Conservation (phyloP, 2,888 invertebrate species). For the Athripsodes cinereus region DNA sequence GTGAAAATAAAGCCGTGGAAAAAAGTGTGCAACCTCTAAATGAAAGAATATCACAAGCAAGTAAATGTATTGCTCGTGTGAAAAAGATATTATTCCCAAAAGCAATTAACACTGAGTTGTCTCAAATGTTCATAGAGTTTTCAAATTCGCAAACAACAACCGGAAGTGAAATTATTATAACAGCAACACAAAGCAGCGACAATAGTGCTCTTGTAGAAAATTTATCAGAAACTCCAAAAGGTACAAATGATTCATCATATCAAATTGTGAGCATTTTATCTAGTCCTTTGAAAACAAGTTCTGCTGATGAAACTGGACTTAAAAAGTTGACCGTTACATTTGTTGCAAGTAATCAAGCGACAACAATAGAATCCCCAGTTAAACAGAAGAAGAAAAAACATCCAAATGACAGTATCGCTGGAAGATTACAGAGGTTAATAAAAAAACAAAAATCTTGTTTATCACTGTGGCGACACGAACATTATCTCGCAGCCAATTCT, state of each 20-base stretch:
- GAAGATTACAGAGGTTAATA: slow-evolving; percentile 39
- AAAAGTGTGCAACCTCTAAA: too few species aligned
- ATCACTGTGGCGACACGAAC: slow-evolving; percentile 52
- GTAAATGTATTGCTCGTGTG: neutral
- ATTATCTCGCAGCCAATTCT: slow-evolving; percentile 42
- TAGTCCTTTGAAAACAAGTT: neutral
- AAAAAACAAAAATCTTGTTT: slow-evolving; percentile 43
- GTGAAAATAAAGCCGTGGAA: neutral
- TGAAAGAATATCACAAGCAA: too few species aligned
- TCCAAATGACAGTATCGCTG: slow-evolving; percentile 46
- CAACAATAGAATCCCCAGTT: neutral
- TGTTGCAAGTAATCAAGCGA: neutral
- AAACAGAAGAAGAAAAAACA: slow-evolving; percentile 33
- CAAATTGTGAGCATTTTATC: neutral
- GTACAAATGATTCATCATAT: neutral
- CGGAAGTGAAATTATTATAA: neutral
- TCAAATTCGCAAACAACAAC: neutral
- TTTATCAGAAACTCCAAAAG: neutral
- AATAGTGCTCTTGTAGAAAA: neutral
- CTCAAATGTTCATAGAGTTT: slow-evolving; percentile 10
- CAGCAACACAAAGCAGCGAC: neutral
- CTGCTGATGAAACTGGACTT: neutral
- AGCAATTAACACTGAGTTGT: slow-evolving; percentile 10
- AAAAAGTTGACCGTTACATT: neutral
- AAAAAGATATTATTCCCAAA: slow-evolving; percentile 1